A percentile compares a stretch with the other conserved stretches of the same genome.
Conservation (phyloP, 1,140 invertebrate genomes). For the Penaeus indicus region DNA sequence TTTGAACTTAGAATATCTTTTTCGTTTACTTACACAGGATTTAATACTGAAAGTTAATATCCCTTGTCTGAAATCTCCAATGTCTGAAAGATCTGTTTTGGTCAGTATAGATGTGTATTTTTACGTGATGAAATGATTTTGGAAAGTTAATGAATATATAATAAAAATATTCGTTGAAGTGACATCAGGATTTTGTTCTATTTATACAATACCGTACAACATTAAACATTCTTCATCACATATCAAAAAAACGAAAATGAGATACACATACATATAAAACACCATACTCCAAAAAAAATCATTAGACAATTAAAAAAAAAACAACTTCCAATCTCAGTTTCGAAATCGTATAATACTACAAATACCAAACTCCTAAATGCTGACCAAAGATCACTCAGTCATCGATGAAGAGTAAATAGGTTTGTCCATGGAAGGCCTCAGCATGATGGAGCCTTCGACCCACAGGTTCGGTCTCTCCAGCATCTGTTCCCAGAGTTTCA, state of each 20-base stretch:
- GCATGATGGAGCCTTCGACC: slow-evolving; percentile 90
- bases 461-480: slow-evolving; percentile 93
- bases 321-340: slow-evolving; percentile 10
- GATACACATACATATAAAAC: neutral
- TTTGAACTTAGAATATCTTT: neutral
- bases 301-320: neutral
- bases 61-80: too few species aligned
- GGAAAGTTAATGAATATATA: too few species aligned
- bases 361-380: neutral
- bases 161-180: too few species aligned
- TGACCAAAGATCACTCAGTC: slow-evolving; percentile 43
- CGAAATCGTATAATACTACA: neutral
- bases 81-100: too few species aligned
- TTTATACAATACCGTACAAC: too few species aligned
- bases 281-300: neutral
- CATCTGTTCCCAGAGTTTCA: slow-evolving; percentile 94
- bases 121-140: too few species aligned
- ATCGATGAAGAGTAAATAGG: slow-evolving; percentile 65
- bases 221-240: too few species aligned
- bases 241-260: too few species aligned
- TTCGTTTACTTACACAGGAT: too few species aligned
- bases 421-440: slow-evolving; percentile 80
- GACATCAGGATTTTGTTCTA: too few species aligned
- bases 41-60: too few species aligned
- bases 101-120: too few species aligned